Evolutionary conservation across 2,113 vertebrate genomes (phyloP).

Genomic region (Gambusia holbrooki): DNA sequence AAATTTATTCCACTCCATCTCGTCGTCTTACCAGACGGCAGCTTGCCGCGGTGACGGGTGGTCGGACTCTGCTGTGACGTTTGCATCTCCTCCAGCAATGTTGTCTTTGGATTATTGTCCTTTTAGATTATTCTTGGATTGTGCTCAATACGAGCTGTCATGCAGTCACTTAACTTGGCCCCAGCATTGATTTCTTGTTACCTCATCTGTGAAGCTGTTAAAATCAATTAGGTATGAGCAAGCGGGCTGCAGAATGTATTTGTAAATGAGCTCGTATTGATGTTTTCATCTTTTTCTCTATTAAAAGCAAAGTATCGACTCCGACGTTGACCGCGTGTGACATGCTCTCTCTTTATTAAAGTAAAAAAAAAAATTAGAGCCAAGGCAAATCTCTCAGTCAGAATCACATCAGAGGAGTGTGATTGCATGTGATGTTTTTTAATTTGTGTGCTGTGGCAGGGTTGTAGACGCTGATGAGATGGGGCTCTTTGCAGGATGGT

Average conservation of each 20-base stretch:
- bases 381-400: slow-evolving; percentile 10
- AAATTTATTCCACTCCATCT: slow-evolving; percentile 71
- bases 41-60: slow-evolving; percentile 41
- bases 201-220: slow-evolving; percentile 61
- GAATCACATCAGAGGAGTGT: background rate
- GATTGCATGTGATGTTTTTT: slow-evolving; percentile 3
- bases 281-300: slow-evolving; percentile 74
- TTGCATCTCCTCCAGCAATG: slow-evolving; percentile 33
- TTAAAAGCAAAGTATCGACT: slow-evolving; percentile 65
- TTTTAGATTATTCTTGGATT: slow-evolving; percentile 57
- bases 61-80: slow-evolving; percentile 34
- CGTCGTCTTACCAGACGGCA: slow-evolving; percentile 55
- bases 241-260: slow-evolving; percentile 65
- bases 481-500: slow-evolving; percentile 12
- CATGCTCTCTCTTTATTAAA: slow-evolving; percentile 60
- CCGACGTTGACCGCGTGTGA: slow-evolving; percentile 63
- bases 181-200: slow-evolving; percentile 70
- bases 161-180: slow-evolving; percentile 67
- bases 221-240: slow-evolving; percentile 77
- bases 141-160: slow-evolving; percentile 63
- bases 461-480: slow-evolving; percentile 12
- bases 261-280: slow-evolving; percentile 73
- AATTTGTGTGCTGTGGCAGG: slow-evolving; percentile 5
- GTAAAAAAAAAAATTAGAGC: slow-evolving; percentile 4
- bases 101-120: slow-evolving; percentile 60